Conservation (phyloP, 2,888 invertebrate species). For the Lypha dubia region DNA sequence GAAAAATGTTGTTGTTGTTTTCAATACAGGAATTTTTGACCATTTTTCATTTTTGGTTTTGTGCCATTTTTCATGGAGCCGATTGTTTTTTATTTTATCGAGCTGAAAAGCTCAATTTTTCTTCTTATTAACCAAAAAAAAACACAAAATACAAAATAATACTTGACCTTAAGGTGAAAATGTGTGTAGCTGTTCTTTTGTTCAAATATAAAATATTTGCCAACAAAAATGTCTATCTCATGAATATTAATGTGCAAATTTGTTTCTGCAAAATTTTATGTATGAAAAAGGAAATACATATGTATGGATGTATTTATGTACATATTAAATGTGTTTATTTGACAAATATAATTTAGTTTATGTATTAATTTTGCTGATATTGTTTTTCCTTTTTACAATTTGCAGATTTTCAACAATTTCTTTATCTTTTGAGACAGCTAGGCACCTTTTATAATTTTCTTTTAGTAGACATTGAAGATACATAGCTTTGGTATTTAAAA, state of each 20-base stretch:
- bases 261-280: not conserved
- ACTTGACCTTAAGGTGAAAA: not conserved
- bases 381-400: not conserved
- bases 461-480: not conserved
- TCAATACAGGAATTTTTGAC: too few species aligned
- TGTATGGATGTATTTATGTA: too few species aligned
- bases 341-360: constrained; percentile 20
- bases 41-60: too few species aligned
- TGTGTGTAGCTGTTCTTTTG: not conserved
- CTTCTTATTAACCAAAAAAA: too few species aligned
- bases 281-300: constrained; percentile 2
- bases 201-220: not conserved
- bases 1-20: too few species aligned
- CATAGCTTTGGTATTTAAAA: not conserved
- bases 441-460: not conserved
- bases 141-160: too few species aligned
- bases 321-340: constrained; percentile 24
- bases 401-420: not conserved
- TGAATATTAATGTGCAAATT: constrained; percentile 48
- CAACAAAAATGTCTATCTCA: not conserved
- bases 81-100: too few species aligned
- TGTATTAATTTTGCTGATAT: constrained; percentile 31
- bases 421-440: constrained; percentile 2
- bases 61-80: too few species aligned
- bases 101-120: too few species aligned